Base-by-base conservation (phyloP, 2,113 vertebrate genomes). In the Ondatra zibethicus region DNA sequence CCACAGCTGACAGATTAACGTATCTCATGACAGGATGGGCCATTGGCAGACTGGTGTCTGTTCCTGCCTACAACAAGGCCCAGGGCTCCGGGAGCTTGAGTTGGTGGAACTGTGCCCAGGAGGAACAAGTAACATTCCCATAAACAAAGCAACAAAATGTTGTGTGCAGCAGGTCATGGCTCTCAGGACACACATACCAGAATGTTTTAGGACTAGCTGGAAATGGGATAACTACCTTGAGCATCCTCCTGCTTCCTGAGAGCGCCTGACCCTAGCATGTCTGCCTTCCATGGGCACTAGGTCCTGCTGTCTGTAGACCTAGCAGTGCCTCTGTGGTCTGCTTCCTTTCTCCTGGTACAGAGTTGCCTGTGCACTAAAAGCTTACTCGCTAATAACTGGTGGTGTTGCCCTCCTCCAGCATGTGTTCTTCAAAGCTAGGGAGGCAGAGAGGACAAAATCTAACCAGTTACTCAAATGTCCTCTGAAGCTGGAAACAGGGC, bases 11-110 rank as follows among this genome's bases (percentile, higher is more conserved):
- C 63, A 61, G 91, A 80, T 94, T 92, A 93, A 55, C 36, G 33
- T 68, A 39, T 81, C 95, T 95, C 89, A 5, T 82, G 94, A 96
- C 5, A 5, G 7, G 66, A 87, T 33, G 86, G n/a, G 86, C 42
- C 66, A 68, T 7, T 80, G 86, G 72, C 86, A 25, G 31, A 58
- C 65, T 23, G 25, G 7, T 31, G 10, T 47, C 88, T 92, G 17
- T 36, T 39, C 23, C 36, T 61, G 8, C 2, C 76, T 61, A 23
- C 11, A 52, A 66, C 6, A 68, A 47, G 61, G 58, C n/a, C 3
- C 0, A 75, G 85, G 11, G 68, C 88, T 92, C 13, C 0, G 47
- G 2, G 6, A 82, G 65, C 31, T 36, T 72, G 25, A 25, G 50
- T 65, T 55, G 58, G 77, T 47, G 33, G 73, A 90, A 82, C 5